These are phyloP conservation scores for Heliconius eleuchia DNA, from an alignment of 1,140 invertebrate genomes.

Conservation along the genomic window DNA sequence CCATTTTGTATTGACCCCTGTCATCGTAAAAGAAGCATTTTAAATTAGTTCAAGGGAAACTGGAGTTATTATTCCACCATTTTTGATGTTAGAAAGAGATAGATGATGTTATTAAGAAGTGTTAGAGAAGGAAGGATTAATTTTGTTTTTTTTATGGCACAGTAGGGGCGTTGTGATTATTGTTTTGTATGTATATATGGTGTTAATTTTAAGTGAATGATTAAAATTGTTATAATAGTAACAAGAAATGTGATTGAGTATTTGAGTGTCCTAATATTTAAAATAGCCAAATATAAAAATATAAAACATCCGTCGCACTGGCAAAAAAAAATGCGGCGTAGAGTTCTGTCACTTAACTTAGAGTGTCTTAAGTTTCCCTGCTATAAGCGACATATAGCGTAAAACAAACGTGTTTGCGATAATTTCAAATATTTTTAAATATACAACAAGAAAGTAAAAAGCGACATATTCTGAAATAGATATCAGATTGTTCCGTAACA, in stretches of 20 bases:
- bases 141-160: conserved; percentile 29
- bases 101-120: conserved; percentile 42
- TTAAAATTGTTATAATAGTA: not conserved
- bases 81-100: conserved; percentile 50
- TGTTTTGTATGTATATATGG: conserved; percentile 27
- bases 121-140: conserved; percentile 44
- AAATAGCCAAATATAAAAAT: not conserved
- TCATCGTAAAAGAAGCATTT: conserved; percentile 5
- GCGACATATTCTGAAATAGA: too few species aligned
- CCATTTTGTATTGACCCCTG: conserved; percentile 41
- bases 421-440: too few species aligned
- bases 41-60: conserved; percentile 37
- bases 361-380: too few species aligned
- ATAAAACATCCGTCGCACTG: too few species aligned
- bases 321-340: too few species aligned
- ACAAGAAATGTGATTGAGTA: too few species aligned
- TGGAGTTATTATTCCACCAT: conserved; percentile 50
- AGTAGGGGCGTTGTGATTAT: conserved; percentile 34
- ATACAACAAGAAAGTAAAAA: too few species aligned
- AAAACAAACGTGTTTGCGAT: too few species aligned
- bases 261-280: not conserved
- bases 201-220: conserved; percentile 12
- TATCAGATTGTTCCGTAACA: too few species aligned
- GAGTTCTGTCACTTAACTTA: too few species aligned
- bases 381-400: too few species aligned